Evolutionary conservation across 2,888 invertebrate genomes (phyloP), one percentile per base, ranked within the genome.

Genomic region (Pollenia labialis): DNA sequence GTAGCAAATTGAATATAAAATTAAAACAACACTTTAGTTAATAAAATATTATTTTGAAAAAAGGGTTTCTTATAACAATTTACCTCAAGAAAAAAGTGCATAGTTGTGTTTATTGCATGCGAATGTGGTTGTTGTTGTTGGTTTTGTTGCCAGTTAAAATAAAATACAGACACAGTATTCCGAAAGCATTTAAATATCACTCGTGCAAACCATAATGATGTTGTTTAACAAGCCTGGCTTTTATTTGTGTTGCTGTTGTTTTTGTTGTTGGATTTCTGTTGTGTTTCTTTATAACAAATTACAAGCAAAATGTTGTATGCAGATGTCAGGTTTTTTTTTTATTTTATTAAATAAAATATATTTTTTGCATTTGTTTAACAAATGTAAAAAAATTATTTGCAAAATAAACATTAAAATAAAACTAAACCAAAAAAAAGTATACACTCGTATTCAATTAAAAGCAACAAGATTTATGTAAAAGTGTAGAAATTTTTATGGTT

Each of bases 381-480:
- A 23, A 42, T 52, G 60, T 9, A 23, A 71, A n/a, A 40, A 71
- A 42, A 14, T 12, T 12, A 50, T 50, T 52, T 50, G 18, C 40
- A 23, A n/a, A 52, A 42, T 10, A 66, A 46, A 32, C 11, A 12
- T 11, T 44, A 23, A 46, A 18, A 62, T n/a, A 44, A 50, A 46
- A 40, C 3, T 32, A 23, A 54, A 56, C 2, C 40, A 32, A 18
- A 72, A 10, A n/a, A n/a, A 52, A 52, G 48, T 12, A 23, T 16
- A 32, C 40, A 71, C 18, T 80, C 54, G 71, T 71, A 85, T 74
- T 85, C 68, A 74, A 80, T 85, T 85, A 85, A 74, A 69, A 68
- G 32, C 48, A 80, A 85, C 72, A 74, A 75, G 79, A 75, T 85
- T 85, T 85, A 75, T 80, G 74, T 69, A 79, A 74, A 74, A 74